Conservation (phyloP, 1,140 invertebrate species). For the Solenopsis invicta region DNA sequence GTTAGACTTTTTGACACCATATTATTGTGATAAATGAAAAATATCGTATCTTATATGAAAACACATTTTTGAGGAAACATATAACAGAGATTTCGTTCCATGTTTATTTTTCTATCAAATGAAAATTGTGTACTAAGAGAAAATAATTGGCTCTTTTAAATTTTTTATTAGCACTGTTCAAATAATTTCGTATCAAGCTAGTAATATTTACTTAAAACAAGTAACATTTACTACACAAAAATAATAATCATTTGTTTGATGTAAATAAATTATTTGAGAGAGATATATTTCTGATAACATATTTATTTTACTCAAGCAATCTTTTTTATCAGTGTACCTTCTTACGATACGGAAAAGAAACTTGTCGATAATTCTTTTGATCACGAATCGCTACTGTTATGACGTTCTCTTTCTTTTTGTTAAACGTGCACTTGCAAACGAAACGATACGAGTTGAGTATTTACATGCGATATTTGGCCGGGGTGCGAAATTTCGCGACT, state of each 20-base stretch:
- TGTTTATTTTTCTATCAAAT: slow-evolving; percentile 4
- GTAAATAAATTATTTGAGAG: too few species aligned
- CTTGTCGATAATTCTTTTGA: background rate
- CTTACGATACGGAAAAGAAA: background rate
- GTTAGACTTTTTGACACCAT: background rate
- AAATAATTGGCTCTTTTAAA: too few species aligned
- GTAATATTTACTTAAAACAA: too few species aligned
- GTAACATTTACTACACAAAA: too few species aligned
- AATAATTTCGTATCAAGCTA: too few species aligned
- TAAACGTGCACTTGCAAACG: background rate
- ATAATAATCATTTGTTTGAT: too few species aligned
- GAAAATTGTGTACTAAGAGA: background rate
- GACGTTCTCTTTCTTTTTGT: background rate
- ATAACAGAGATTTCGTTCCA: too few species aligned
- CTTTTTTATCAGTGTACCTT: background rate
- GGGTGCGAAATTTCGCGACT: slow-evolving; percentile 28
- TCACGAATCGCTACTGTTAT: background rate
- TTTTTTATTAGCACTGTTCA: too few species aligned
- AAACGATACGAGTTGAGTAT: background rate
- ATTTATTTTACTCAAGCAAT: too few species aligned
- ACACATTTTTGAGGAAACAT: background rate
- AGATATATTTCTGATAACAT: too few species aligned
- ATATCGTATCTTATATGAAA: background rate
- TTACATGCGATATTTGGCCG: slow-evolving; percentile 34
- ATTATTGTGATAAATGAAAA: background rate